Base-by-base conservation (phyloP, 2,797 vertebrate species). In the Pangasius sanitwongsei region DNA sequence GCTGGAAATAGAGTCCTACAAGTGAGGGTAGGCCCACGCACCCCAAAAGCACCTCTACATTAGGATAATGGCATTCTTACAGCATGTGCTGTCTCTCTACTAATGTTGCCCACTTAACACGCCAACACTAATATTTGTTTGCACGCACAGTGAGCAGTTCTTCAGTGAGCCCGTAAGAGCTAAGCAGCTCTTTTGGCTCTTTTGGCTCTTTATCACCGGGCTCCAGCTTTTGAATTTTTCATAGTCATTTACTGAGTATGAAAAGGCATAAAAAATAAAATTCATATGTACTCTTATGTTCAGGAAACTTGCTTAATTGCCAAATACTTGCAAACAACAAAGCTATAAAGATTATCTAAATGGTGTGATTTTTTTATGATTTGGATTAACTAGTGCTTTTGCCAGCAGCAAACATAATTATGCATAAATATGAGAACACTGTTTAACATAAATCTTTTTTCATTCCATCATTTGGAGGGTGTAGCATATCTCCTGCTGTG, bases 71-170 rank as follows among this genome's bases (percentile, higher is more conserved):
- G 44, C 44, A 88, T 80, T 89, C 86, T 88, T 90, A 88, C 87
- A 78, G 85, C 53, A 90, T 90, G 81, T 85, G 57, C 88, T 89
- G 80, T 90, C 67, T 63, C 67, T 90, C 82, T 41, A 37, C 85
- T 63, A 88, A 84, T 87, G 75, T 72, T 89, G 53, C 57, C 65
- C 57, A 63, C 84, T 86, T 74, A 34, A 61, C 50, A 15, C 37
- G 83, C 88, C 88, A 89, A 75, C 85, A 84, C n/a, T 89, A 86
- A 92, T 89, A 87, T 90, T 87, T 90, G 83, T 90, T 90, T 90
- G 89, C 83, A 90, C 86, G 83, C 88, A 89, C 67, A 81, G 78
- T 74, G 67, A 81, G 63, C 78, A 89, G 55, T 86, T 74, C 80
- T 86, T 86, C 37, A 75, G 81, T 34, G 69, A 70, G 70, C 57